Base-by-base conservation (phyloP, 2,113 vertebrate genomes). In the Oriolus oriolus region DNA sequence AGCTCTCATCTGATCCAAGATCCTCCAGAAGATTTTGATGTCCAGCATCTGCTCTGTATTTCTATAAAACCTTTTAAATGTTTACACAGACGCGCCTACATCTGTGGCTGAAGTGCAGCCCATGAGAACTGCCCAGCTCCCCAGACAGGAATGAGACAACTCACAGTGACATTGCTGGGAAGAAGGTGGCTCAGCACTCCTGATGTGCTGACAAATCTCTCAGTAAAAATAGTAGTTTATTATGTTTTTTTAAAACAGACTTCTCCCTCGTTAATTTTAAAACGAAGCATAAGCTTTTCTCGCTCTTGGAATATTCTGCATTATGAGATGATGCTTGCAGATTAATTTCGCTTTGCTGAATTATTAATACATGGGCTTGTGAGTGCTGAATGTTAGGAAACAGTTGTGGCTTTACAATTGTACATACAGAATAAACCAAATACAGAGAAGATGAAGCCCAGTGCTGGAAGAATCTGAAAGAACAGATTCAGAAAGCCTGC, bases 51-150 rank as follows among this genome's bases (percentile, higher is more conserved):
- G 63, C 52, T 80, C 66, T 70, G 52, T 66, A 33, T 64, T 74
- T 71, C 2, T 30, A 8, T 35, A 59, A 83, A 92, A 65, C 60
- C 37, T 89, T 66, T 27, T 11, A 50, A 61, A 47, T 75, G 56
- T 91, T 96, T 70, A 74, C 42, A 57, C 12, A 61, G 56, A 39
- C 19, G 2, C 54, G 20, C 60, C 27, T 54, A 6, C 28, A 33
- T 84, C 59, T 77, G 31, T 45, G 87, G 66, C 84, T 93, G 75
- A 66, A 90, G 50, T 63, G 77, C 47, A 81, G 66, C 20, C 54
- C 18, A 1, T 59, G 42, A 78, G 30, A 28, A 13, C 45, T 53
- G 68, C 59, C 41, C 47, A 35, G 42, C 24, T 83, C 39, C 47
- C 33, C 54, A 66, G 42, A 35, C 33, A 66, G 59, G 57, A 73